Conservation (phyloP, 2,888 invertebrate genomes). For the Sphaerophoria taeniata region DNA sequence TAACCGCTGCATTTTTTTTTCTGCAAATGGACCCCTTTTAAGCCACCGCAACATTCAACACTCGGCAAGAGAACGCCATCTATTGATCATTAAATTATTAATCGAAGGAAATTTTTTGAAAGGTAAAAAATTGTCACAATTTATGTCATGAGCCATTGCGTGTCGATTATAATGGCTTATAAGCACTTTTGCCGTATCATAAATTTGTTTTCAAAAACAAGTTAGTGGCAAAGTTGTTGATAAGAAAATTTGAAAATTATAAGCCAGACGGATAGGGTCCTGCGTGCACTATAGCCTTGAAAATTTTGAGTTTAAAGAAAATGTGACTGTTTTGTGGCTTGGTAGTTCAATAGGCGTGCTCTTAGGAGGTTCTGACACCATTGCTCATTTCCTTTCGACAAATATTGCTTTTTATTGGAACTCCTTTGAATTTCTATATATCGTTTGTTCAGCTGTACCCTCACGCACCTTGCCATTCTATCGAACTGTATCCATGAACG, state of each 20-base stretch:
- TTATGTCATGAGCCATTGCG: constrained; percentile 71
- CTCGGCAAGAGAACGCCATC: constrained; percentile 35
- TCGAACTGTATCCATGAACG: constrained; percentile 13
- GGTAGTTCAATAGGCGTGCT: too few relatives aligned
- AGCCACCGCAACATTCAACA: not conserved
- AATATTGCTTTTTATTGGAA: too few relatives aligned
- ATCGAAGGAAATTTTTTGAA: constrained; percentile 48
- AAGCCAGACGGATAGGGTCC: not conserved
- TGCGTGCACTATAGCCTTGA: too few relatives aligned
- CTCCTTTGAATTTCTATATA: too few relatives aligned
- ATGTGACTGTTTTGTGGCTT: too few relatives aligned
- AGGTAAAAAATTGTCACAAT: constrained; percentile 68
- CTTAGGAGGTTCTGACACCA: too few relatives aligned
- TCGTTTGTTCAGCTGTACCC: too few relatives aligned
- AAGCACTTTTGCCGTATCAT: constrained; percentile 64
- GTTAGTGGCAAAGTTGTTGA: constrained; percentile 49
- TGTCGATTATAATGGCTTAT: constrained; percentile 69
- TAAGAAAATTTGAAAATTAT: constrained; percentile 25
- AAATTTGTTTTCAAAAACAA: constrained; percentile 38
- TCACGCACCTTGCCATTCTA: too few relatives aligned
- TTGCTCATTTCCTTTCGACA: too few relatives aligned
- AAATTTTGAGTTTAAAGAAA: too few relatives aligned
- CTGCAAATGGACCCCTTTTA: not conserved
- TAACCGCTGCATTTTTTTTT: constrained; percentile 22
- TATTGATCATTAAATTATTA: constrained; percentile 64